Evolutionary conservation across 2,113 vertebrate species (phyloP), one percentile per base, ranked within the genome.

Genomic region (Condylura cristata): DNA sequence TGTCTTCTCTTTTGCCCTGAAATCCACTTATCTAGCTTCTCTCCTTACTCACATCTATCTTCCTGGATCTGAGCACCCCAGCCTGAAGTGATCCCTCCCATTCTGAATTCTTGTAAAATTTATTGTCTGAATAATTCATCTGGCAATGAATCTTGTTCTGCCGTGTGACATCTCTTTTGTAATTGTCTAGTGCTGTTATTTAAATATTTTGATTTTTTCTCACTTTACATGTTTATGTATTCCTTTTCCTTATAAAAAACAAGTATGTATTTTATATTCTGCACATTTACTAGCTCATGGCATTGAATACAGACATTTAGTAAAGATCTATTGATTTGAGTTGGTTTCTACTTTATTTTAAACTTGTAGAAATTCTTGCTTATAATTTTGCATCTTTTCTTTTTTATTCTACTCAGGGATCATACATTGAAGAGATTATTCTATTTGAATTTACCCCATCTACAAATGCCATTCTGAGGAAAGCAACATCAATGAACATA

Each of bases 71-170:
- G 39, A 58, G 65, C 11, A 74, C 41, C 26, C 44, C 32, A 84
- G 14, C 6, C 34, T 79, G 30, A 86, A 86, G 39, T 37, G 60
- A 86, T n/a, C 39, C 39, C 28, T 63, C 56, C n/a, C 89, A 34
- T 71, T 24, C 32, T 75, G 24, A 92, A 86, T 65, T 71, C 74
- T 28, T 44, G 53, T 32, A 89, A 80, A 89, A 89, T 91, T n/a
- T 76, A 89, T 76, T 87, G 76, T 84, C 75, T 91, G 94, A 94
- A 96, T 93, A 95, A 91, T 85, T 94, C 66, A 93, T 91, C 75
- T 34, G 20, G 71, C 34, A 39, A n/a, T 95, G 83, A 93, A 93
- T 95, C 89, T 61, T 60, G 26, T 37, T 94, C 66, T 95, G 28
- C 61, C 60, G 60, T 61, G 41, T 89, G 95, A 85, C 65, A 89